Base-by-base conservation (phyloP, 2,888 invertebrate genomes). In the Epinotia ramella region DNA sequence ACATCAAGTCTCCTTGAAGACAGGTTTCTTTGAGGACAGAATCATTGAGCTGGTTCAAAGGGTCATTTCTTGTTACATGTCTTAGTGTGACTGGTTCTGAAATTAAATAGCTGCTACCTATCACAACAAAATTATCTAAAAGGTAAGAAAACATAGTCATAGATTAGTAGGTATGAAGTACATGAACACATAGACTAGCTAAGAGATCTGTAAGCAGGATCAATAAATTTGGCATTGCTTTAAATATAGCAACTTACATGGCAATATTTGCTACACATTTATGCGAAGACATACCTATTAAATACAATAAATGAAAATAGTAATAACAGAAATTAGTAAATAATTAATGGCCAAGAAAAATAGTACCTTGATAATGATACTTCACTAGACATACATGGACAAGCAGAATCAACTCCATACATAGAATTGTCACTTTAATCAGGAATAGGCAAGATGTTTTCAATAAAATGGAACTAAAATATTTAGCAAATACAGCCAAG, bases 151-250 rank as follows among this genome's bases (percentile, higher is more conserved):
- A 33, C 49, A 33, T 46, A 46, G 68, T 53, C 44, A 70, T 57
- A 75, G 65, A 62, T 66, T 49, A 64, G 57, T 65, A 49, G 60
- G 44, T 24, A 76, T 59, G 57, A 24, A 62, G 24, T 46, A 70
- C 64, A 66, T 56, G 28, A 67, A 76, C 44, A 40, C 56, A 53
- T 56, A 75, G 76, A 76, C 76, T 76, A 76, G 71, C 46, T 57
- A 72, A 72, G 72, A 76, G 72, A 76, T 76, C 71, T 71, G 56
- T 56, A 20, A 76, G 49, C 60, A 69, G 67, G 67, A 76, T 76
- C 46, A 67, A 49, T 44, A 44, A 67, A 72, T 76, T 76, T 72
- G 71, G 72, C 76, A 76, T 67, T 72, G 28, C 46, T 24, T 69
- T 46, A 28, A 69, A 12, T 9, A 46, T 57, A 56, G 7, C 16